A percentile compares a stretch with the other conserved stretches of the same genome.
These are phyloP conservation scores for Polylopha cassiicola DNA, from an alignment of 2,888 invertebrate genomes.

Conservation along the genomic window DNA sequence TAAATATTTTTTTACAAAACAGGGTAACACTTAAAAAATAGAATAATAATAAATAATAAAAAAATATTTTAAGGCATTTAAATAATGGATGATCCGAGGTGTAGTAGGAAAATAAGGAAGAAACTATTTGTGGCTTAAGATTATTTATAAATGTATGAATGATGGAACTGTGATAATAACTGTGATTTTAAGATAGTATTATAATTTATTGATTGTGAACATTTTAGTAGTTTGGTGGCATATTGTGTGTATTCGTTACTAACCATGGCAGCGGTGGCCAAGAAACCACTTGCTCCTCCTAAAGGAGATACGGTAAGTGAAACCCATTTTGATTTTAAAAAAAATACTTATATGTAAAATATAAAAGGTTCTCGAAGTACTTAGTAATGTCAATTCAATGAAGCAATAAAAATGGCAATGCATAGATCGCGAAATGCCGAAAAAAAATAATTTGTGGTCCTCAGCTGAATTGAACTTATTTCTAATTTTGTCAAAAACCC, in stretches of 20 bases:
- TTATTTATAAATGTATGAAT: conserved; percentile 29
- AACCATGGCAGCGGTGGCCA: conserved; percentile 64
- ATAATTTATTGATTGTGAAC: conserved; percentile 27
- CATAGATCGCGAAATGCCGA: too few relatives aligned
- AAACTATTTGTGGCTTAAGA: conserved; percentile 10
- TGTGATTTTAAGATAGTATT: conserved; percentile 31
- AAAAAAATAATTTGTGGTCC: too few relatives aligned
- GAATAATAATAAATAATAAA: conserved; percentile 26
- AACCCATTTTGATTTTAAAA: conserved; percentile 14
- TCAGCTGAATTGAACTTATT: too few relatives aligned
- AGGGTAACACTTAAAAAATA: conserved; percentile 41
- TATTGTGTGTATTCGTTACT: conserved; percentile 48
- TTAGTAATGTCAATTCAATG: too few relatives aligned
- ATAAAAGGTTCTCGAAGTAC: conserved; percentile 16
- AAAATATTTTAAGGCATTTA: conserved; percentile 48
- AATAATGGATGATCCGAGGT: conserved; percentile 26
- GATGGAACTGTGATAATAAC: conserved; percentile 46
- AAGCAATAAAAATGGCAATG: too few relatives aligned
- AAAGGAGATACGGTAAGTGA: conserved; percentile 59
- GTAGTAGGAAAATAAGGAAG: conserved; percentile 19
- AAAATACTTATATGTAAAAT: neutral
- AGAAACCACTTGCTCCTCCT: conserved; percentile 46
- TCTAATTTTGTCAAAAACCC: too few relatives aligned
- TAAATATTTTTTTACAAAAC: conserved; percentile 25
- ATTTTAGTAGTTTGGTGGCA: conserved; percentile 57